A percentile compares a stretch with the other conserved stretches of the same genome.
These are phyloP conservation scores for Microplitis deprimator DNA, from an alignment of 2,888 invertebrate genomes.

Conservation along the genomic window DNA sequence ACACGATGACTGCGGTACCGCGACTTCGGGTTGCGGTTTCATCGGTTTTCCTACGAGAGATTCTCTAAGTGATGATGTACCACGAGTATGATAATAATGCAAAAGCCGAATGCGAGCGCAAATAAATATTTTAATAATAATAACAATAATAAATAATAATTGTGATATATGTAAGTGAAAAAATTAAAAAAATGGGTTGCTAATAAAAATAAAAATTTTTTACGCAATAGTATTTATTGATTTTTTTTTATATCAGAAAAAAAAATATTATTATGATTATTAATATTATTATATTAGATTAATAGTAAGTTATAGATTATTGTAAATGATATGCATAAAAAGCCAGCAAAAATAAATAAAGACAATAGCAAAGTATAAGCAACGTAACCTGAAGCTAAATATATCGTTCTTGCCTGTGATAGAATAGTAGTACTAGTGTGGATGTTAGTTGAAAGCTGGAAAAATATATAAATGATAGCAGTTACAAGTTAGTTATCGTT, in stretches of 20 bases:
- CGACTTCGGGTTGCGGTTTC: conserved; percentile 68
- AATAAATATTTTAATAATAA: conserved; percentile 16
- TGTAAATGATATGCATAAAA: conserved; percentile 22
- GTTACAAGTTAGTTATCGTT: conserved; percentile 1
- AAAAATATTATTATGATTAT: not conserved
- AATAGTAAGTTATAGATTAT: not conserved
- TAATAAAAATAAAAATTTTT: conserved; percentile 13
- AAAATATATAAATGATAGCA: conserved; percentile 57
- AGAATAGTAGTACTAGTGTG: not conserved
- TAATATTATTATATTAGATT: not conserved
- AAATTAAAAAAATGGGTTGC: conserved; percentile 16
- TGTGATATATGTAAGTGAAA: conserved; percentile 28
- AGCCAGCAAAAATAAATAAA: conserved; percentile 14
- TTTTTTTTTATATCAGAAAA: not conserved
- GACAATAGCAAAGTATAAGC: conserved; percentile 24
- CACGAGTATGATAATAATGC: conserved; percentile 27
- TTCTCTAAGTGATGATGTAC: conserved; percentile 53
- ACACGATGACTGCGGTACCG: conserved; percentile 72
- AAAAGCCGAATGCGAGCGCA: conserved; percentile 21
- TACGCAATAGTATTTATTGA: conserved; percentile 17
- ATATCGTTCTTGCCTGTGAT: conserved; percentile 19
- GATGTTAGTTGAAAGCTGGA: conserved; percentile 58
- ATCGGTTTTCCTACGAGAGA: conserved; percentile 61
- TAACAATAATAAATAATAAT: not conserved
- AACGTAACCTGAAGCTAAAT: conserved; percentile 30